Evolutionary conservation across 2,113 vertebrate species (phyloP).

Genomic region (Osmerus mordax): DNA sequence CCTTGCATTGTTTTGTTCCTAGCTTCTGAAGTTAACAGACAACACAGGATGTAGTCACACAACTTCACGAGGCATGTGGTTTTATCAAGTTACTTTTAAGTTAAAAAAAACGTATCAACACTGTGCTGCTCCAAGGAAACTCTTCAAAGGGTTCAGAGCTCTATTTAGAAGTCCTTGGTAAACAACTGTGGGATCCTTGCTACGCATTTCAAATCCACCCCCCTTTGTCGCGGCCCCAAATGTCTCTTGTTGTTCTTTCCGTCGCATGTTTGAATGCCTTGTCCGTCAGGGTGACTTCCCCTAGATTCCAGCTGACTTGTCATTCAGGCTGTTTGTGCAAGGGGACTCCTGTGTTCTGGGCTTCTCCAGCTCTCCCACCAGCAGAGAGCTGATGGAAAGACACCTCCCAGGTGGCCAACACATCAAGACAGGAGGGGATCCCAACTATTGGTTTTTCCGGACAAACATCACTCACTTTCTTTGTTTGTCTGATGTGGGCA

Average conservation of each 20-base stretch:
- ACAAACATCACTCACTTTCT: conserved; percentile 77
- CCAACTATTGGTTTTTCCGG: conserved; percentile 69
- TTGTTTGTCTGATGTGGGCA: conserved; percentile 70
- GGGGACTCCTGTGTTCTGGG: conserved; percentile 45
- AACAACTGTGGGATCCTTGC: conserved; percentile 21
- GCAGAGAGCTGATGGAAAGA: conserved; percentile 67
- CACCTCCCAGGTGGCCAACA: conserved; percentile 75
- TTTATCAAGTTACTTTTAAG: neutral
- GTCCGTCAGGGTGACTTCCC: conserved; percentile 55
- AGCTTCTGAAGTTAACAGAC: no score
- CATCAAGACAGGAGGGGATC: conserved; percentile 72
- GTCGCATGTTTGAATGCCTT: conserved; percentile 48
- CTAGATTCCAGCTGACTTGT: conserved; percentile 61
- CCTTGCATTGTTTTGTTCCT: no score
- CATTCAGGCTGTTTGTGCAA: conserved; percentile 66
- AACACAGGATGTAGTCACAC: no score
- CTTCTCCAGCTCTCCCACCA: conserved; percentile 54
- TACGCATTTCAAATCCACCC: conserved; percentile 29
- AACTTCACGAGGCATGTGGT: no score
- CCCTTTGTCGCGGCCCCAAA: conserved; percentile 41
- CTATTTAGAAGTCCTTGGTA: neutral
- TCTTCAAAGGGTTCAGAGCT: neutral
- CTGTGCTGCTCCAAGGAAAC: neutral
- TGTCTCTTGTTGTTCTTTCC: conserved; percentile 43
- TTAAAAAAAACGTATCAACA: neutral